Percentiles rank a stretch among this genome's conserved stretches.
phyloP scores from a whole-genome alignment of 2,888 invertebrate species.

The Thera obeliscata region DNA sequence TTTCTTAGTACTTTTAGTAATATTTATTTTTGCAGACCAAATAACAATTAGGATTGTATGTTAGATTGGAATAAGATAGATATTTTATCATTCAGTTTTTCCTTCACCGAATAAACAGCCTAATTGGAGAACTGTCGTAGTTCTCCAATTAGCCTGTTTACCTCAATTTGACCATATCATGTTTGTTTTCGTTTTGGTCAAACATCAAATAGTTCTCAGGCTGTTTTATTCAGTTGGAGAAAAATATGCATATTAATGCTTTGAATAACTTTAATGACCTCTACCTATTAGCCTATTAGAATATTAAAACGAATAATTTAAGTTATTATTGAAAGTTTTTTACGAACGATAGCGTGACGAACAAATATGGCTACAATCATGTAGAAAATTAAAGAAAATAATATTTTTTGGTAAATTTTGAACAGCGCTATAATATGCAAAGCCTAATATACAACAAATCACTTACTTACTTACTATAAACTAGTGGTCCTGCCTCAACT shows the following conservation, averaged over 20 bases:
- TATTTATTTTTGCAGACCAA: too few relatives aligned
- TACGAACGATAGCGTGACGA: constrained; percentile 44
- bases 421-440: too few relatives aligned
- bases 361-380: constrained; percentile 20
- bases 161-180: constrained; percentile 29
- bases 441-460: too few relatives aligned
- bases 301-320: constrained; percentile 34
- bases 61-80: too few relatives aligned
- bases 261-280: constrained; percentile 38
- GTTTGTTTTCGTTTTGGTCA: constrained; percentile 38
- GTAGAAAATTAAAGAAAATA: constrained; percentile 12
- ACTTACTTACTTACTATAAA: not conserved
- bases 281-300: constrained; percentile 42
- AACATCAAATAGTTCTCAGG: constrained; percentile 33
- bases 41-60: too few relatives aligned
- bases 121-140: not conserved
- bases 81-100: not conserved
- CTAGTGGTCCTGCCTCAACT: not conserved
- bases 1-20: too few relatives aligned
- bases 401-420: too few relatives aligned
- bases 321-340: constrained; percentile 25
- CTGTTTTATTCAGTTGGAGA: constrained; percentile 37
- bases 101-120: constrained; percentile 6
- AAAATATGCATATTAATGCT: constrained; percentile 41
- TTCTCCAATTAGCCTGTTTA: constrained; percentile 27